Base-by-base conservation (phyloP, 2,113 vertebrate genomes). In the Engystomops pustulosus region DNA sequence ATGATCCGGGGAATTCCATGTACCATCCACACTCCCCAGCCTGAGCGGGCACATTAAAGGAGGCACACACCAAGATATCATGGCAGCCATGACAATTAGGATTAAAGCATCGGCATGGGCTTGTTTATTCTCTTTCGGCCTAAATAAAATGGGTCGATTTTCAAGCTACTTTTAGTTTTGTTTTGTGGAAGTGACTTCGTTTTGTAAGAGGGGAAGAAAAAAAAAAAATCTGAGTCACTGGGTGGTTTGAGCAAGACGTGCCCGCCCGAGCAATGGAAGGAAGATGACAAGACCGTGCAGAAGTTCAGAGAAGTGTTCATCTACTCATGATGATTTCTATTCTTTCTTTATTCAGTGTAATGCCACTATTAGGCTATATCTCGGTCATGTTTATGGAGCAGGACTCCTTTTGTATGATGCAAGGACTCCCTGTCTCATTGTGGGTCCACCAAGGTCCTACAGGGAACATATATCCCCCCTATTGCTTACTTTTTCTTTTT, bases 171-270 rank as follows among this genome's bases (percentile, higher is more conserved):
- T n/a, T n/a, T 41, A 45, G 23, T 44, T 41, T 2, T 44, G 20
- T 51, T 49, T 75, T 75, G 71, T 77, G 6, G 32, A 78, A 25
- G n/a, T n/a, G 20, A 14, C 75, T 38, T 10, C 4, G 27, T 72
- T 25, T 25, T 27, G 69, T 72, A 72, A 72, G 12, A n/a, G 68
- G 68, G 10, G 18, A 68, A 65, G n/a, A n/a, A n/a, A n/a, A n/a
- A n/a, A 69, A 41, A 70, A 68, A 70, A 41, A 14, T 41, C 18
- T 70, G 68, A 70, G 4, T 70, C 68, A 77, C 49, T 55, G 25
- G 30, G 32, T 55, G 20, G 62, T 1, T 67, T 36, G 62, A 67
- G 62, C 30, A 67, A 67, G 62, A 67, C 15, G 62, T 18, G 34
- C 17, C 36, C 20, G 62, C 62, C 32, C 62, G 36, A 67, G 62